phyloP scores from a whole-genome alignment of 1,140 invertebrate genomes.

The Leguminivora glycinivorella region DNA sequence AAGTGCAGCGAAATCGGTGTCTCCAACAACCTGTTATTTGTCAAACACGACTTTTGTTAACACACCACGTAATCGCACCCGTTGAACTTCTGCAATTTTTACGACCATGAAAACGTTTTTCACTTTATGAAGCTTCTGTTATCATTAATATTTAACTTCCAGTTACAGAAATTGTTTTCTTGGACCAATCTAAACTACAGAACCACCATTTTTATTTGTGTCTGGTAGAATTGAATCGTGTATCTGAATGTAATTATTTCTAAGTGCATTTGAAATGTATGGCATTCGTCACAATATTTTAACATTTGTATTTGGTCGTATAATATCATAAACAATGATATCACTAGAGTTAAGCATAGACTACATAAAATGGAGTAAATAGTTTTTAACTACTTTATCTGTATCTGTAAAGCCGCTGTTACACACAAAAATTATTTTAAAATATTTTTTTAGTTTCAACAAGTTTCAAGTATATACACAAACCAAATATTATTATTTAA shows the following conservation, averaged over 20 bases:
- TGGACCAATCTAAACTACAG: slow-evolving; percentile 57
- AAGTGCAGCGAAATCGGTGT: slow-evolving; percentile 71
- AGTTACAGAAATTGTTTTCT: slow-evolving; percentile 51
- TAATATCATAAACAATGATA: slow-evolving; percentile 43
- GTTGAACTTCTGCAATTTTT: slow-evolving; percentile 43
- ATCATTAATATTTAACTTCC: slow-evolving; percentile 48
- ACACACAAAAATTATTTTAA: background rate
- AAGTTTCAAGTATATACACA: too few relatives aligned
- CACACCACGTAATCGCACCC: slow-evolving; percentile 64
- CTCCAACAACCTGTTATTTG: slow-evolving; percentile 77
- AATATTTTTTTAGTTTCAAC: too few relatives aligned
- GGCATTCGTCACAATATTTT: slow-evolving; percentile 2
- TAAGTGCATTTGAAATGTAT: slow-evolving; percentile 35
- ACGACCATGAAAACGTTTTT: slow-evolving; percentile 46
- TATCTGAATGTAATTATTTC: slow-evolving; percentile 52
- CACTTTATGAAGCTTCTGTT: slow-evolving; percentile 44
- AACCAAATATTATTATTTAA: too few relatives aligned
- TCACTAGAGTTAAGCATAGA: background rate
- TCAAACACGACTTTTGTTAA: slow-evolving; percentile 64
- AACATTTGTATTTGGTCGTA: slow-evolving; percentile 39
- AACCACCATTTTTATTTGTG: slow-evolving; percentile 79
- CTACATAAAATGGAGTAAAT: background rate
- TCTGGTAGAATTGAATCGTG: slow-evolving; percentile 68
- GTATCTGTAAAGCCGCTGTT: background rate
- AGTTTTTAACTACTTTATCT: background rate